Conservation (phyloP, 2,888 invertebrate species). For the Dicyrtomina minuta region DNA sequence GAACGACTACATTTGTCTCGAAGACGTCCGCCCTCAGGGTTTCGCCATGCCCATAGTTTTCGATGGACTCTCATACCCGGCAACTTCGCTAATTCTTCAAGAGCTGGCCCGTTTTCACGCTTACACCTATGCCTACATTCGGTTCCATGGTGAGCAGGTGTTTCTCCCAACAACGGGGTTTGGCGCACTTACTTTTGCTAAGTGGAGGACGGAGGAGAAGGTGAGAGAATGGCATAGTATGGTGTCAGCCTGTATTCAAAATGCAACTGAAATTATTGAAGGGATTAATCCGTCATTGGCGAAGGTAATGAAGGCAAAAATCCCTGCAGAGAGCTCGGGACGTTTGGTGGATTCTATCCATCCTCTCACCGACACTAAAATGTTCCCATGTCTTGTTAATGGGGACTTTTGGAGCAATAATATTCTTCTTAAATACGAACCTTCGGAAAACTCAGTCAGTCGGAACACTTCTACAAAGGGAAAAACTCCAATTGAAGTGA, state of each 20-base stretch:
- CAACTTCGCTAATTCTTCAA: background rate
- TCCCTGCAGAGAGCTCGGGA: background rate
- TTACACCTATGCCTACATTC: constrained; percentile 11
- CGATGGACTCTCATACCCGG: background rate
- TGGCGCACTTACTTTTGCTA: too few relatives aligned
- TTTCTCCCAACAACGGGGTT: background rate
- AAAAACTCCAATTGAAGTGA: constrained; percentile 34
- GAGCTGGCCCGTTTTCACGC: constrained; percentile 15
- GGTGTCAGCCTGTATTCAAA: background rate
- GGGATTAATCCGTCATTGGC: background rate
- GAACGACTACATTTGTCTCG: constrained; percentile 16
- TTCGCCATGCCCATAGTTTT: constrained; percentile 36
- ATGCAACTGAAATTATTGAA: background rate
- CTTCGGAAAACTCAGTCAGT: constrained; percentile 26
- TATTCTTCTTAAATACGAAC: constrained; percentile 42
- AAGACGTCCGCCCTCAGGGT: constrained; percentile 37
- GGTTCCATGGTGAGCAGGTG: constrained; percentile 10
- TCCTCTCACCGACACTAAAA: background rate
- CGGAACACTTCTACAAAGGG: too few relatives aligned
- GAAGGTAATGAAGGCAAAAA: background rate
- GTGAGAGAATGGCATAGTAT: background rate
- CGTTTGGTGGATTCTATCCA: background rate
- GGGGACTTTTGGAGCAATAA: constrained; percentile 50
- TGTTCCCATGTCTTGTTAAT: background rate
- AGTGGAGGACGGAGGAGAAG: constrained; percentile 11